Base-by-base conservation (phyloP, 2,113 vertebrate species). In the Podilymbus podiceps region DNA sequence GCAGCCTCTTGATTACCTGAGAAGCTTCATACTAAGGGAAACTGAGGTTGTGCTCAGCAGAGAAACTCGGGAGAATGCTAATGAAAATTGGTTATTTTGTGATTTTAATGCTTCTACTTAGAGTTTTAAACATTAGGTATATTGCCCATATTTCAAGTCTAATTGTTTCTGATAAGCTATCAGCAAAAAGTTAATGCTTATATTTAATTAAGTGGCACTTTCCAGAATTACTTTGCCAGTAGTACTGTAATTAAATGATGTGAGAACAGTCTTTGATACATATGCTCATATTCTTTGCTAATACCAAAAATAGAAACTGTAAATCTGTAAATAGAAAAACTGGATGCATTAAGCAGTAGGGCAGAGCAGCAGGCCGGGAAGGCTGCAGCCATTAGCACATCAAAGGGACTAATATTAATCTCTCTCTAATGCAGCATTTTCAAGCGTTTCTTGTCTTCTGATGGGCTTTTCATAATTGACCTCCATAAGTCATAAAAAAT, bases 171-270 rank as follows among this genome's bases (percentile, higher is more conserved):
- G 93, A 94, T 96, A 95, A 95, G 75, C 79, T 86, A 89, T 93
- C 91, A 90, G 90, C 53, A 85, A 92, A 64, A 71, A 79, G 40
- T 78, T 94, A 88, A 80, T 71, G 81, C 90, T 88, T 89, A 76
- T 53, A 89, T 96, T 96, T 97, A 90, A 97, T 95, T 95, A 97
- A 97, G 91, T 85, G 84, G 84, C 93, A 95, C 91, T 97, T 96
- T 96, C 62, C 79, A 95, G 92, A 97, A 89, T 84, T 85, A 84
- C 87, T 89, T 84, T 81, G 40, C 62, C 42, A 40, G 92, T 90
- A 47, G 21, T 74, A 66, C 35, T 44, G 55, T 95, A 92, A 89
- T 93, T 77, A 85, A 90, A 52, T 79, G 83, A 73, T 3, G 9
- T 58, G 60, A 83, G 77, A 95, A 73, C 69, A 89, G 80, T 66